Base-by-base conservation (phyloP, 2,113 vertebrate species). In the Pelodiscus sinensis region DNA sequence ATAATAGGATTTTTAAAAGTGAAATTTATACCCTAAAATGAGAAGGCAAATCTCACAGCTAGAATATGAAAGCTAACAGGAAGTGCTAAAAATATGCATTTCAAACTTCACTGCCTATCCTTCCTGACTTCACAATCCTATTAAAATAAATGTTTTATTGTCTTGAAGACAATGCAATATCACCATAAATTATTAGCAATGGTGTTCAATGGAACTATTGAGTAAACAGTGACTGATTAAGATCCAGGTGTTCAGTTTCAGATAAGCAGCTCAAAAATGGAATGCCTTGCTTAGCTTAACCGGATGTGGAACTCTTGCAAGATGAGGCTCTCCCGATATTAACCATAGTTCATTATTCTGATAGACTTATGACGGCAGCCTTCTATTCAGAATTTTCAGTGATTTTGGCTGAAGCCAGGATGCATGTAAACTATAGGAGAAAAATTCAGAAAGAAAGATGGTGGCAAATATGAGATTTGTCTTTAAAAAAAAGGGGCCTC, bases 191-290 rank as follows among this genome's bases (percentile, higher is more conserved):
- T 7, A 19, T 38, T 54, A 6, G 2, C 57, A 35, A 5, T 0
- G 8, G 31, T 78, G 14, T 6, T 65, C 8, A 50, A 55, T 4
- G 58, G 22, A 31, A 9, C 12, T 51, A 51, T 83, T 44, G 13
- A 75, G 27, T 6, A 81, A 81, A 79, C 1, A 71, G 38, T 1
- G 18, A 57, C 12, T 9, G 57, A 24, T 31, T 9, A n/a, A 68
- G 44, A 38, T 21, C 22, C 10, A 75, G 90, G 51, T 13, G 79
- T 2, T 75, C 15, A 31, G 82, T 0, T 31, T 54, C 55, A 12
- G n/a, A 85, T 2, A 12, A 55, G 52, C 6, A 85, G 19, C 18
- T 58, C 2, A 0, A n/a, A 44, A 29, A 35, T 57, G 29, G 38
- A n/a, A 89, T 50, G 81, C 12, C 31, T 62, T n/a, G n/a, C n/a